Percentiles rank a stretch among this genome's conserved stretches.
phyloP scores from a whole-genome alignment of 1,140 invertebrate species.

The Macrobrachium rosenbergii region DNA sequence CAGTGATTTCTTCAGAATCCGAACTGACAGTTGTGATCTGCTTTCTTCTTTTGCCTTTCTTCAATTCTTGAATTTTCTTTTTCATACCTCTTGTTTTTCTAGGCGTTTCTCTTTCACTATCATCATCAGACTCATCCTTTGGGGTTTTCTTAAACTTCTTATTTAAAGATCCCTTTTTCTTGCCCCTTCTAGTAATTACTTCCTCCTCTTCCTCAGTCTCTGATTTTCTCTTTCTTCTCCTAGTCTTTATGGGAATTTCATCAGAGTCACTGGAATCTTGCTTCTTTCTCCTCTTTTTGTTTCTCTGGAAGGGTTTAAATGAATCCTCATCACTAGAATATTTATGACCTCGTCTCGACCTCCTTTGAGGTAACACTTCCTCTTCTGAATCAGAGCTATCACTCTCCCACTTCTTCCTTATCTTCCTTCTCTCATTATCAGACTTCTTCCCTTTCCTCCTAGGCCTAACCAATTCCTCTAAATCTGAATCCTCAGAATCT shows the following conservation, averaged over 20 bases:
- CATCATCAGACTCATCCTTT: constrained; percentile 57
- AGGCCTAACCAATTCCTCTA: constrained; percentile 40
- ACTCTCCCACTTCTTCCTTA: constrained; percentile 40
- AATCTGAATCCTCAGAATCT: constrained; percentile 49
- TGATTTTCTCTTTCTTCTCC: constrained; percentile 37
- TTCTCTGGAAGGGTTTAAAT: constrained; percentile 39
- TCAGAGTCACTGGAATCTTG: constrained; percentile 52
- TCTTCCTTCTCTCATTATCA: constrained; percentile 27
- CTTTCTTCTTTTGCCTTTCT: constrained; percentile 44
- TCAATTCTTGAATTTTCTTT: constrained; percentile 42
- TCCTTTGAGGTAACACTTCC: constrained; percentile 39
- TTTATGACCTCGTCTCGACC: constrained; percentile 51
- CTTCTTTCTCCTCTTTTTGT: constrained; percentile 57
- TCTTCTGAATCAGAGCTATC: constrained; percentile 56
- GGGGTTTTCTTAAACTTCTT: constrained; percentile 62
- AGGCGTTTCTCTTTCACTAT: constrained; percentile 33
- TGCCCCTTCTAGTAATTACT: constrained; percentile 46
- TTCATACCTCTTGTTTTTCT: constrained; percentile 52
- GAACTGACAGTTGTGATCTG: constrained; percentile 34
- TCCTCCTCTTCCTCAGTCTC: constrained; percentile 58
- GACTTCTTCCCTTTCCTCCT: constrained; percentile 23
- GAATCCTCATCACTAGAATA: constrained; percentile 60
- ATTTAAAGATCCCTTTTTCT: constrained; percentile 42
- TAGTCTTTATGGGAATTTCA: constrained; percentile 29
- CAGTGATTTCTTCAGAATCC: constrained; percentile 28